Evolutionary conservation across 2,888 invertebrate species (phyloP), one percentile per base, ranked within the genome.

Genomic region (Eristalinus aeneus): DNA sequence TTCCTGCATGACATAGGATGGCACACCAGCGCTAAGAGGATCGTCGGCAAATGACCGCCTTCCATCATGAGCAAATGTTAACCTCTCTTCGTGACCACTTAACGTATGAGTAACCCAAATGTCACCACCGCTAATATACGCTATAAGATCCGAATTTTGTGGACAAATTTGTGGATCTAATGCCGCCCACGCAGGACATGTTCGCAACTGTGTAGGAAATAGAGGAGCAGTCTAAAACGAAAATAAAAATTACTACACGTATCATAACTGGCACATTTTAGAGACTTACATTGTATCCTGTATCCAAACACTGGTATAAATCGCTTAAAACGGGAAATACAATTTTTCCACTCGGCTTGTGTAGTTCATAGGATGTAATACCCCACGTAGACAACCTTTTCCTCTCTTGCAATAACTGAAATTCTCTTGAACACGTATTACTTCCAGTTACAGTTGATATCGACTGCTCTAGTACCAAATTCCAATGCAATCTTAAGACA

Each of bases 1-100:
- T 92, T 99, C 99, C 92, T 99, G 99, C 92, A 98, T 98, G 0
- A 99, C 98, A 93, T 99, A 99, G 1, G 98, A 98, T 0, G 99
- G 98, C n/a, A 98, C 96, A 0, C 99, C 99, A 0, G 98, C 98
- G 90, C 96, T 97, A 0, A 96, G 92, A 0, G 98, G 97, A 92
- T 98, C 97, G 88, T 97, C 97, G 0, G 95, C 94, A 89, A 97
- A 93, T 84, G 94, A 94, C 88, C 94, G 93, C 8, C 95, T 94
- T 3, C 95, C 95, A 91, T 95, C 95, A 89, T 95, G 95, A 0
- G 95, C 95, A 90, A 94, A 95, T 20, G 96, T 96, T 86, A 96
- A 91, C 88, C 96, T 94, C 90, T 96, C 94, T 89, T 96, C 96
- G 88, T 94, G 94, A 31, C 96, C 96, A 72, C 93, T 93, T 8